Percentiles rank a stretch among this genome's conserved stretches.
Conservation (phyloP, 2,888 invertebrate genomes). For the Netelia virgata region DNA sequence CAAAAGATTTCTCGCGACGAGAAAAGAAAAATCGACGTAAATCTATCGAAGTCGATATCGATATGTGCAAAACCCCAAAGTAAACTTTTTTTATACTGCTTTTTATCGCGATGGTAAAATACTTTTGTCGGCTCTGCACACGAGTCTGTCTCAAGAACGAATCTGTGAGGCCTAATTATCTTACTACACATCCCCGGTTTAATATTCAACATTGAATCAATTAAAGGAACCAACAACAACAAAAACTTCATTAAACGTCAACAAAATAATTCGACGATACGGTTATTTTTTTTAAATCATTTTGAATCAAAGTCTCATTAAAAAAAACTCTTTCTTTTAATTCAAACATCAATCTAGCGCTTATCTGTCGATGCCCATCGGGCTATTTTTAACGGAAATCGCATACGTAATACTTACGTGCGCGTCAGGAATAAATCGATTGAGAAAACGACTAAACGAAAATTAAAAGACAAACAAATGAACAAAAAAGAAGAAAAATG, state of each 20-base stretch:
- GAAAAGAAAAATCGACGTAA: constrained; percentile 3
- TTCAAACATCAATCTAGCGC: background rate
- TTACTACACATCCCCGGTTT: constrained; percentile 6
- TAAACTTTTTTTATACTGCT: background rate
- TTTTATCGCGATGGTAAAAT: constrained; percentile 1
- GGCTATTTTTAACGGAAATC: constrained; percentile 39
- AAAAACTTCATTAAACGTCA: background rate
- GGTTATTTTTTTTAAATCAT: background rate
- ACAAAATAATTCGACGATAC: background rate
- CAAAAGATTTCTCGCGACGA: background rate
- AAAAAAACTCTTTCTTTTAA: background rate
- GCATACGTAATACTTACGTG: constrained; percentile 28
- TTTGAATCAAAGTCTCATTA: background rate
- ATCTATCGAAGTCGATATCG: background rate
- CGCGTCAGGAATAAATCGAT: constrained; percentile 33
- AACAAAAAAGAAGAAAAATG: constrained; percentile 45
- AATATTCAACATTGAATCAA: background rate
- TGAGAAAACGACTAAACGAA: constrained; percentile 33
- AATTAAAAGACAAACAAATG: constrained; percentile 9
- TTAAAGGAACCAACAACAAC: background rate
- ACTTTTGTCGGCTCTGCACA: background rate
- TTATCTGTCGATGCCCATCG: constrained; percentile 34
- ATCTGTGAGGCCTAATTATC: constrained; percentile 65
- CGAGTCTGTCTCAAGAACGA: constrained; percentile 22
- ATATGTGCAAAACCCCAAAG: background rate